These are phyloP conservation scores for Drosophila putrida DNA, from an alignment of 2,888 invertebrate species.

Conservation along the genomic window DNA sequence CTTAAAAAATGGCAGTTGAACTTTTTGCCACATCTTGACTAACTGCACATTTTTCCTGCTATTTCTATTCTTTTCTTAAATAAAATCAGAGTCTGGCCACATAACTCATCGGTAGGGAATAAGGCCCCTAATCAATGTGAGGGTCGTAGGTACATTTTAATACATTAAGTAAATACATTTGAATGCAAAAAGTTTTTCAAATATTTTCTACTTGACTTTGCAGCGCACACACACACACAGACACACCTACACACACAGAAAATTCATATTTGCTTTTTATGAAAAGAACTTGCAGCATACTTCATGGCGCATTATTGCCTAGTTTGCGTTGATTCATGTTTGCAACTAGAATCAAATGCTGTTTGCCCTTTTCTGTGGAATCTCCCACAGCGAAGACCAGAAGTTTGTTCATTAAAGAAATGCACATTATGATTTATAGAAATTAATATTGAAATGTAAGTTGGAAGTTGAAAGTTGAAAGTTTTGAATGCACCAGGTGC, in stretches of 20 bases:
- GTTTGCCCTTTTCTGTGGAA: neutral
- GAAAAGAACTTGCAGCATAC: slow-evolving; percentile 40
- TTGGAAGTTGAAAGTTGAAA: slow-evolving; percentile 16
- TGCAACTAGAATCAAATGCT: slow-evolving; percentile 26
- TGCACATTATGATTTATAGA: slow-evolving; percentile 76
- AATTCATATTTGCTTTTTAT: slow-evolving; percentile 13
- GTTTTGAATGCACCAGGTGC: slow-evolving; percentile 2
- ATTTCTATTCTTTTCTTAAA: slow-evolving; percentile 30
- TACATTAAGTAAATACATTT: slow-evolving; percentile 74
- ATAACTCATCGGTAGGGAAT: slow-evolving; percentile 47
- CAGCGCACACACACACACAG: slow-evolving; percentile 4
- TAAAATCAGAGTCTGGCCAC: slow-evolving; percentile 64
- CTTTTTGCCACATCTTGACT: slow-evolving; percentile 57
- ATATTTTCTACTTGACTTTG: slow-evolving; percentile 41
- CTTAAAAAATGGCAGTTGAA: slow-evolving; percentile 73
- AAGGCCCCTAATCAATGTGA: slow-evolving; percentile 40
- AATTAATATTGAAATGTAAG: slow-evolving; percentile 61
- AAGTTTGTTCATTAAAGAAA: slow-evolving; percentile 72
- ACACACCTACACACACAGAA: neutral
- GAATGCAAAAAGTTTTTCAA: slow-evolving; percentile 71
- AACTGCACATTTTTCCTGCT: slow-evolving; percentile 46
- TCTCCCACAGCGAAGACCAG: slow-evolving; percentile 21
- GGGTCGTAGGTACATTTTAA: slow-evolving; percentile 56
- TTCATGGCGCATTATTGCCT: slow-evolving; percentile 47
- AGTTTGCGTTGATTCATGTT: slow-evolving; percentile 45